phyloP scores from a whole-genome alignment of 2,888 invertebrate species.

The Neoaliturus tenellus region DNA sequence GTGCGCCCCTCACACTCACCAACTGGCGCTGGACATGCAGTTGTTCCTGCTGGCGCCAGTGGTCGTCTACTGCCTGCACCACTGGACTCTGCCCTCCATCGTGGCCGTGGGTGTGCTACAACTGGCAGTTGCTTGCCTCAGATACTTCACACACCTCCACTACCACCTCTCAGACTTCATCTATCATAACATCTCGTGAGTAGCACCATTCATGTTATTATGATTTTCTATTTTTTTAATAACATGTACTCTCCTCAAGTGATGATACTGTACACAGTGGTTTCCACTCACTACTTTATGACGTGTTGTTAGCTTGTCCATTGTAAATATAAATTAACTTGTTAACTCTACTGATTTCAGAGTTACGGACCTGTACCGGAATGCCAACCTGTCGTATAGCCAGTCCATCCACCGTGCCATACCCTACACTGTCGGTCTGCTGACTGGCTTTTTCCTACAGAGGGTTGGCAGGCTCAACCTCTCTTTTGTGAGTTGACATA shows the following conservation, averaged over 20 bases:
- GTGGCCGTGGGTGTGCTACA: slow-evolving; percentile 71
- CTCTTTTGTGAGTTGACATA: slow-evolving; percentile 22
- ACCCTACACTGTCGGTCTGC: slow-evolving; percentile 76
- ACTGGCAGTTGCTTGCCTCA: slow-evolving; percentile 73
- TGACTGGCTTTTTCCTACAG: slow-evolving; percentile 68
- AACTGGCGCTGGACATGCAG: slow-evolving; percentile 78
- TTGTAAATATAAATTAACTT: too few species aligned
- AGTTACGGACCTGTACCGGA: slow-evolving; percentile 63
- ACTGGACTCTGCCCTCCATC: slow-evolving; percentile 26
- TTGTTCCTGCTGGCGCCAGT: slow-evolving; percentile 75
- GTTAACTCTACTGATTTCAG: slow-evolving; percentile 18
- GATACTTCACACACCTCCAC: slow-evolving; percentile 74
- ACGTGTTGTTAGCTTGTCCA: too few species aligned
- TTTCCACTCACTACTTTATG: too few species aligned
- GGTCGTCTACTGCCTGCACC: slow-evolving; percentile 73
- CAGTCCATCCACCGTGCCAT: slow-evolving; percentile 76
- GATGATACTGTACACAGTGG: too few species aligned
- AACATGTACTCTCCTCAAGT: too few species aligned
- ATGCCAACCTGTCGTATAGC: slow-evolving; percentile 72
- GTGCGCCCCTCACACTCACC: slow-evolving; percentile 78
- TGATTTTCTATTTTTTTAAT: too few species aligned
- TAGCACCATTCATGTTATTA: slow-evolving; percentile 61
- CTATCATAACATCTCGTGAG: slow-evolving; percentile 77
- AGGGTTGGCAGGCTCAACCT: slow-evolving; percentile 20
- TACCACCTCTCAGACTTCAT: slow-evolving; percentile 76